Evolutionary conservation across 2,797 vertebrate genomes (phyloP), one percentile per base, ranked within the genome.

Genomic region (Sebastes miniatus): DNA sequence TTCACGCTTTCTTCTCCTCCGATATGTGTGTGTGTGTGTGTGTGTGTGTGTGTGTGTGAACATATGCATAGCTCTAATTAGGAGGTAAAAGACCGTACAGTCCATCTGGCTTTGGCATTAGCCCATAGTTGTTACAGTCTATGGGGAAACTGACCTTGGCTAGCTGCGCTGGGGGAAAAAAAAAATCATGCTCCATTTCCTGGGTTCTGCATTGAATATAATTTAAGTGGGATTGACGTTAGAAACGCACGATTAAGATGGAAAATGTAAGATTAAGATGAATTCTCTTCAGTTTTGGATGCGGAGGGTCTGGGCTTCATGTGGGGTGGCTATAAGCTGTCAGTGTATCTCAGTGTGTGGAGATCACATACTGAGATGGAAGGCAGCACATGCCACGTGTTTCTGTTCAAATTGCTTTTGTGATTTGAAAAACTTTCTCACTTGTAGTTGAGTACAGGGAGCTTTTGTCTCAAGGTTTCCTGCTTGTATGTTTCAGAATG

Each of bases 31-130:
- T 25, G 22, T 25, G 22, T 47, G 64, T 27, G 32, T 63, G 10
- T 43, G 14, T 66, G 64, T 47, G 69, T 84, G 69, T 9, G 36
- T 27, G 67, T 22, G 69, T 72, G 78, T 50, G 62, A 75, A 88
- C 79, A 62, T 83, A 84, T 81, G 82, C 81, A 75, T 79, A 63
- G 63, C 77, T 90, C 83, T 91, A 92, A 92, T 93, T 91, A 86
- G 91, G 85, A 92, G 89, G 87, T 92, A 88, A 92, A 93, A 88
- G 87, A 84, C 71, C 31, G 62, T 90, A 73, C 83, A 86, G 83
- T 88, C 90, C 94, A 93, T 92, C 92, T 93, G 92, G 91, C 81
- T 92, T 91, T 83, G 80, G 87, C 91, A 92, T 94, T 93, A 94
- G 81, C 87, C 87, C 83, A 76, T 88, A 66, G 74, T 84, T 88